Base-by-base conservation (phyloP, 2,888 invertebrate species). In the Tetragnatha montana region DNA sequence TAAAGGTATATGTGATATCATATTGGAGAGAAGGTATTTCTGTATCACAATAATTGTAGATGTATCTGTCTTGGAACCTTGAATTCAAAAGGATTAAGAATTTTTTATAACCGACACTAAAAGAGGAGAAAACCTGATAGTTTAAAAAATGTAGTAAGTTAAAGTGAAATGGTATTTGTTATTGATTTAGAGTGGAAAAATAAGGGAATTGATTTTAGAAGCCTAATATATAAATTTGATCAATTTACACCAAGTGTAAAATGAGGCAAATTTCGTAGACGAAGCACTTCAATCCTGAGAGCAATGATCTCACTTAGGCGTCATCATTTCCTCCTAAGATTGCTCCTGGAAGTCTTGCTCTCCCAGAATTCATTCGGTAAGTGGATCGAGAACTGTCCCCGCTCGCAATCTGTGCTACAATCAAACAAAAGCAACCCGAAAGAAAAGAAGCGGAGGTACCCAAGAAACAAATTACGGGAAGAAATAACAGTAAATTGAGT, bases 401-500 rank as follows among this genome's bases (percentile, higher is more conserved):
- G 71, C 73, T 47, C 19, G 19, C 22, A 68, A 51, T 60, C 19
- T 22, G 19, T 70, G 73, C 60, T 79, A 22, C 71, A 69, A 70
- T 78, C 78, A 69, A 78, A 71, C 71, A 70, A 78, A 87, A 82
- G 76, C 70, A 74, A 35, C 76, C 14, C 68, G 10, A 69, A 71
- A 81, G 78, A 89, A 85, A 89, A 89, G 85, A 76, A 81, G 81
- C 87, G 71, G 76, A 85, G 50, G 75, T 60, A 35, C 76, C 8
- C 68, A 17, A 75, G 78, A 85, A 89, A 89, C 89, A 89, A 89
- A 89, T 85, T 85, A 89, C 87, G 71, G 76, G 81, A 22, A 81
- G 81, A 81, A 89, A 89, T 89, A 89, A 85, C 89, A 69, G 85
- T 75, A 89, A 89, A 89, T 89, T 85, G 84, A 89, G 89, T 89